These are phyloP conservation scores for Epinotia bilunana DNA, from an alignment of 2,888 invertebrate species.

Conservation along the genomic window DNA sequence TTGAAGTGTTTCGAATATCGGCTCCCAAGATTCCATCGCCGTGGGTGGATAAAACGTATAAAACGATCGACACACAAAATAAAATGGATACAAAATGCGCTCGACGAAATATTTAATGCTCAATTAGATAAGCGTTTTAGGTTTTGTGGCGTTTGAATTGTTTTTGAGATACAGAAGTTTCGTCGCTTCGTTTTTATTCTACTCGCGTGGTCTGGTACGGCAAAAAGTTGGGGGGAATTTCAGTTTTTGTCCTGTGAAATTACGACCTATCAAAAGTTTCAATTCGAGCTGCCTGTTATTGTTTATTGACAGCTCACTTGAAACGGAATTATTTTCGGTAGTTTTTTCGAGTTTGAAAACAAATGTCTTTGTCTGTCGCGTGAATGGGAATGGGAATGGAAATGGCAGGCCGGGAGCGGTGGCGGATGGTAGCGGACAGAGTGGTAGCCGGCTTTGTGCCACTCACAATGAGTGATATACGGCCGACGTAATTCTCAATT, in stretches of 20 bases:
- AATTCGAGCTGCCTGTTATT: slow-evolving; percentile 57
- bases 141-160: slow-evolving; percentile 81
- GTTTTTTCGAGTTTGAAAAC: slow-evolving; percentile 78
- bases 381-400: slow-evolving; percentile 62
- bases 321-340: slow-evolving; percentile 76
- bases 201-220: slow-evolving; percentile 10
- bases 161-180: slow-evolving; percentile 65
- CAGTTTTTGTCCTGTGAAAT: slow-evolving; percentile 36
- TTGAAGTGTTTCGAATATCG: slow-evolving; percentile 73
- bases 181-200: slow-evolving; percentile 38
- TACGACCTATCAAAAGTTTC: slow-evolving; percentile 39
- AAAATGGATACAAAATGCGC: slow-evolving; percentile 81
- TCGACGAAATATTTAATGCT: slow-evolving; percentile 84
- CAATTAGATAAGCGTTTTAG: slow-evolving; percentile 83
- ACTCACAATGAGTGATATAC: slow-evolving; percentile 84
- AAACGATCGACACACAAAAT: slow-evolving; percentile 78
- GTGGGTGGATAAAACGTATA: slow-evolving; percentile 82
- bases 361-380: slow-evolving; percentile 78
- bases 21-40: slow-evolving; percentile 76
- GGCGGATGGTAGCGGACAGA: slow-evolving; percentile 75
- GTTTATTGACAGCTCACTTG: slow-evolving; percentile 72
- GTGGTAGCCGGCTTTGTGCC: slow-evolving; percentile 79
- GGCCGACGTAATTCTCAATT: slow-evolving; percentile 80
- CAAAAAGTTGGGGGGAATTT: slow-evolving; percentile 12
- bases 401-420: slow-evolving; percentile 57